Evolutionary conservation across 2,113 vertebrate species (phyloP).

Genomic region (Rhabdornis inornatus): DNA sequence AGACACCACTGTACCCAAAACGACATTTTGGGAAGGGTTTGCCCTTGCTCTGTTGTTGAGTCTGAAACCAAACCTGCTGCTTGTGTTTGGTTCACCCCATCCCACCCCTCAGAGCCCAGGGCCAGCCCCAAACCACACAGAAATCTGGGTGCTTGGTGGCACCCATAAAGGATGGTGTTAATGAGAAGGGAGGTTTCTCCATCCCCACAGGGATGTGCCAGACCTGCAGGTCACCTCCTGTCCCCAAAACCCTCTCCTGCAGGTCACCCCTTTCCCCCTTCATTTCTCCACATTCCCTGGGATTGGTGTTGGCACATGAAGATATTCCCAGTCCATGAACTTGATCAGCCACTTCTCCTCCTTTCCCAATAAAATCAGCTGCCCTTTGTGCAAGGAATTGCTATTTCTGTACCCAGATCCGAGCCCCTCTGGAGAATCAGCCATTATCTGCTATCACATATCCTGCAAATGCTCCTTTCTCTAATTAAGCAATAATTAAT

Average conservation of each 20-base stretch:
- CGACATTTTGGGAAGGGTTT: background rate
- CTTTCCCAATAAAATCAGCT: background rate
- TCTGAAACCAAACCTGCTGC: background rate
- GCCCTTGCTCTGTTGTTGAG: background rate
- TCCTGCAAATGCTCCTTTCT: slow-evolving; percentile 27
- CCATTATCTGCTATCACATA: background rate
- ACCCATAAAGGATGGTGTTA: background rate
- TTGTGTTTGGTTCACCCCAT: background rate
- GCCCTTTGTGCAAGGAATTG: background rate
- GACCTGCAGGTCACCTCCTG: background rate
- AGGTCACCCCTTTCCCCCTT: background rate
- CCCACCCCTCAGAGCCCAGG: background rate
- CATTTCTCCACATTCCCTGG: background rate
- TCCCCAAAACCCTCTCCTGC: background rate
- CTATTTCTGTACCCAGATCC: background rate
- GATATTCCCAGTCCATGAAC: background rate
- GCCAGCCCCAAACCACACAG: background rate
- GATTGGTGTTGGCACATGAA: background rate
- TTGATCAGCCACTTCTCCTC: background rate
- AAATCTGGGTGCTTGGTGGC: background rate
- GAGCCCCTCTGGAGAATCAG: background rate
- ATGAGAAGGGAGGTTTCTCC: background rate
- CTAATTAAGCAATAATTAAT: slow-evolving; percentile 58
- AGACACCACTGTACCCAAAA: background rate
- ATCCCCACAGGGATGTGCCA: background rate